Percentiles rank a stretch among this genome's conserved stretches.
phyloP scores from a whole-genome alignment of 2,888 invertebrate species.

The Melipona bicolor region DNA sequence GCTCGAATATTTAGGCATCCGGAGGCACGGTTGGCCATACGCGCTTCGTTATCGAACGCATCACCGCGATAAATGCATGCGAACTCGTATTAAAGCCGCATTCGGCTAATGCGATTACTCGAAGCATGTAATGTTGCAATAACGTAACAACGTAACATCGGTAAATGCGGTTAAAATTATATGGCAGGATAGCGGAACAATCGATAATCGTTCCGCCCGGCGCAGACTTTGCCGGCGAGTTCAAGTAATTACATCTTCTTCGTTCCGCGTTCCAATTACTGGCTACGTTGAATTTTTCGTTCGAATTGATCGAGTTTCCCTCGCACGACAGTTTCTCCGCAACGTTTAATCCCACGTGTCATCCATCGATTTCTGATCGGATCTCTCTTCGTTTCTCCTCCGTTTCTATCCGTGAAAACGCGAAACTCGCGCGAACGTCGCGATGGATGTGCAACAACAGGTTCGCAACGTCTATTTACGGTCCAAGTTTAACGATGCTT shows the following conservation, averaged over 20 bases:
- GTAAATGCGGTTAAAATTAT: constrained; percentile 68
- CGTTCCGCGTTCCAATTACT: background rate
- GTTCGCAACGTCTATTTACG: too few species aligned
- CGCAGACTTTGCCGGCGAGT: constrained; percentile 2
- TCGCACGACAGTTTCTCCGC: too few species aligned
- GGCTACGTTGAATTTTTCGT: background rate
- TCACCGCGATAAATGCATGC: constrained; percentile 65
- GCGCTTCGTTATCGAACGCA: constrained; percentile 68
- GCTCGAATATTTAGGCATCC: constrained; percentile 52
- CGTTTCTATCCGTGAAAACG: too few species aligned
- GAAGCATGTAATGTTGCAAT: constrained; percentile 67
- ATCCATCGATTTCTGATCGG: too few species aligned
- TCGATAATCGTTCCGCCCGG: constrained; percentile 56
- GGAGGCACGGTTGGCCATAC: constrained; percentile 39
- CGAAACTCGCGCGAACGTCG: too few species aligned
- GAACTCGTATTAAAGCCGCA: constrained; percentile 65
- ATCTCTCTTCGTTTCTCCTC: too few species aligned
- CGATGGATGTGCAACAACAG: too few species aligned
- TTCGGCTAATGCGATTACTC: constrained; percentile 69
- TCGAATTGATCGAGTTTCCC: background rate
- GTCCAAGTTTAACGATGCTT: too few species aligned
- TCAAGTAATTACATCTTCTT: constrained; percentile 5
- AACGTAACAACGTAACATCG: constrained; percentile 66
- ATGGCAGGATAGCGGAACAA: constrained; percentile 36
- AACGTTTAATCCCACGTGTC: too few species aligned